A percentile compares a stretch with the other conserved stretches of the same genome.
These are phyloP conservation scores for Tangara arthus DNA, from an alignment of 2,797 vertebrate species.

Conservation along the genomic window DNA sequence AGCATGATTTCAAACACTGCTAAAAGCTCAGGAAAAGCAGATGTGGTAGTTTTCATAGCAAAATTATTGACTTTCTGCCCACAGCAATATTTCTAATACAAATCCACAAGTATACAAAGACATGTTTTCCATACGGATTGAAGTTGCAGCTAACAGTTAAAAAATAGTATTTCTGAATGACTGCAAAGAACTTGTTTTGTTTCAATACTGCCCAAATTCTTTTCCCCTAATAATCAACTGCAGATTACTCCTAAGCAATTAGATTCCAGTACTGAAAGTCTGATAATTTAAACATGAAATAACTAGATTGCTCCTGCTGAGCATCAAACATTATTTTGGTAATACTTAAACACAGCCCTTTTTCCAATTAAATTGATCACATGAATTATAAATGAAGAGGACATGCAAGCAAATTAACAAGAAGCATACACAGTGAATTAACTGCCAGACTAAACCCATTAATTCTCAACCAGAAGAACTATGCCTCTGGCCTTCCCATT, in stretches of 20 bases:
- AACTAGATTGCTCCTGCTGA: neutral
- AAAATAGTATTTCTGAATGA: neutral
- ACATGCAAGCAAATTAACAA: neutral
- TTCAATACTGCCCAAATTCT: neutral
- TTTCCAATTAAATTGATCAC: constrained; percentile 5
- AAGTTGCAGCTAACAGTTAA: neutral
- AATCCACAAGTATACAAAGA: neutral
- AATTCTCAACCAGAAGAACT: neutral
- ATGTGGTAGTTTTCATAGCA: neutral
- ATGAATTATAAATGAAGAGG: neutral
- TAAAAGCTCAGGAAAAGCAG: neutral
- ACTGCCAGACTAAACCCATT: neutral
- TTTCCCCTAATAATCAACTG: neutral
- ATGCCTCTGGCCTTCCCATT: neutral
- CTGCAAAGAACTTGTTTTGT: neutral
- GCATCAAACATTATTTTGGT: neutral
- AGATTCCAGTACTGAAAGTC: neutral
- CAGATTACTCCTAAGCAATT: neutral
- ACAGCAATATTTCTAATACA: neutral
- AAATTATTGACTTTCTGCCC: neutral
- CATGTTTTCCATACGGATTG: neutral
- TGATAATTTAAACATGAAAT: neutral
- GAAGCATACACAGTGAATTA: neutral
- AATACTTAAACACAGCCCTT: neutral
- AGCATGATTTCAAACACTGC: neutral